Percentiles rank a stretch among this genome's conserved stretches.
Evolutionary conservation across 2,113 vertebrate genomes (phyloP).

Genomic region (Nycticryphes semicollaris): DNA sequence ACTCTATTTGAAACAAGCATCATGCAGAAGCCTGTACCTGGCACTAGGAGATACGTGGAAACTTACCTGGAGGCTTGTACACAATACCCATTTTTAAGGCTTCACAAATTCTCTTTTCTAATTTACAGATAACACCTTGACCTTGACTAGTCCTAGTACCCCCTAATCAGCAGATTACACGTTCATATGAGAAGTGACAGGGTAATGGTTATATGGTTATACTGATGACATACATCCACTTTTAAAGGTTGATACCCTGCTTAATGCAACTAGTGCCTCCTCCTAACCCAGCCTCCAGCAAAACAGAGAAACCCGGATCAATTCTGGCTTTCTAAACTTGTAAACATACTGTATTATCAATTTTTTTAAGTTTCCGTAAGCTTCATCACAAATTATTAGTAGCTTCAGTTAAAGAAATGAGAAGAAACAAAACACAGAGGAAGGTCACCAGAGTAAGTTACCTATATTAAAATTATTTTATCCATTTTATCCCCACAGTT

Average conservation of each 20-base stretch:
- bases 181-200: not conserved
- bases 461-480: not conserved
- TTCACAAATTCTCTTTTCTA: not conserved
- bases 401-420: not conserved
- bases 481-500: not conserved
- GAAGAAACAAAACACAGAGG: not conserved
- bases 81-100: not conserved
- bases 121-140: not conserved
- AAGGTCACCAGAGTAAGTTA: not conserved
- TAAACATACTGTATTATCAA: not conserved
- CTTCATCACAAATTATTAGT: not conserved
- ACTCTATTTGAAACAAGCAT: not conserved
- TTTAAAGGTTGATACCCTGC: not conserved
- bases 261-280: not conserved
- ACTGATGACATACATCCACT: not conserved
- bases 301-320: not conserved
- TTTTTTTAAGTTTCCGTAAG: accelerated
- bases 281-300: not conserved
- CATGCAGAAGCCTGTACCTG: not conserved
- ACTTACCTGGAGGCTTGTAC: not conserved
- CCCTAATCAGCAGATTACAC: not conserved
- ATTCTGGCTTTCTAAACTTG: not conserved
- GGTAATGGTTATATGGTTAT: accelerated
- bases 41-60: not conserved
- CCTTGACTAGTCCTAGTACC: not conserved